Evolutionary conservation across 2,113 vertebrate species (phyloP).

Genomic region (Cariama cristata): DNA sequence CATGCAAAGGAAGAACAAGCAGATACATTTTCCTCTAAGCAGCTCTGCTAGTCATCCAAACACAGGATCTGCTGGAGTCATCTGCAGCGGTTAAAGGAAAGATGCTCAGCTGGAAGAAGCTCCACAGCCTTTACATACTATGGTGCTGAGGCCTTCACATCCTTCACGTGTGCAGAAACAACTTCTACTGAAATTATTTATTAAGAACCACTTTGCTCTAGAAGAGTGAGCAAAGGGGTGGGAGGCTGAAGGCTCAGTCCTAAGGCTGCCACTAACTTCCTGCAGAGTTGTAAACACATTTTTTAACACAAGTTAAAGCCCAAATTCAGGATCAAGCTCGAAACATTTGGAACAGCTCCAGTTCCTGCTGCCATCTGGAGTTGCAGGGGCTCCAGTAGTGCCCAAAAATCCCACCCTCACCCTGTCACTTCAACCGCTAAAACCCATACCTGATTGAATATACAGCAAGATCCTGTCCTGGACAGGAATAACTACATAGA

Average conservation of each 20-base stretch:
- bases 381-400: not conserved
- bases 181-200: not conserved
- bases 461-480: not conserved
- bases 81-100: not conserved
- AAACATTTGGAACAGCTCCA: not conserved
- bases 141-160: not conserved
- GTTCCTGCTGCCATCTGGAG: not conserved
- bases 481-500: not conserved
- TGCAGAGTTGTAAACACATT: not conserved
- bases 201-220: not conserved
- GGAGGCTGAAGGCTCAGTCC: not conserved
- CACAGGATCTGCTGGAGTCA: not conserved
- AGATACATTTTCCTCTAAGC: not conserved
- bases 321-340: not conserved
- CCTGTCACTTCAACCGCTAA: not conserved
- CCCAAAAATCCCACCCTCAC: not conserved
- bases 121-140: not conserved
- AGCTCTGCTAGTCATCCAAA: not conserved
- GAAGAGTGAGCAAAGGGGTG: not conserved
- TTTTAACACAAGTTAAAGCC: not conserved
- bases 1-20: not conserved
- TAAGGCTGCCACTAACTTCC: not conserved
- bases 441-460: not conserved
- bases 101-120: not conserved
- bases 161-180: not conserved